A percentile compares a stretch with the other conserved stretches of the same genome.
Evolutionary conservation across 2,888 invertebrate species (phyloP).

Genomic region (Hartigia nigra): DNA sequence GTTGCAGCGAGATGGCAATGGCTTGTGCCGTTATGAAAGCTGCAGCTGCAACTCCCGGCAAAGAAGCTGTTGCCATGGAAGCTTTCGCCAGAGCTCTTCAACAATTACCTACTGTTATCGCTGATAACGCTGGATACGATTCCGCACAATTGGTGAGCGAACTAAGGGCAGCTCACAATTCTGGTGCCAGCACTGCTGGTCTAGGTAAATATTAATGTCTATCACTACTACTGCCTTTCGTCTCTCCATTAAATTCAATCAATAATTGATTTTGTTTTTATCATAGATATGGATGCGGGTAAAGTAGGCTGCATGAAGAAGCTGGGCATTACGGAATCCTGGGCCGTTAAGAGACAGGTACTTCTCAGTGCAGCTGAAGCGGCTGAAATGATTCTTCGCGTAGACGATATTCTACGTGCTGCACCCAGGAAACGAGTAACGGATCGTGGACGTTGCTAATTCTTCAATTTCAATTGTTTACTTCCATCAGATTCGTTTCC

Average conservation of each 20-base stretch:
- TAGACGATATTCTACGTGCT: conserved; percentile 95
- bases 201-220: conserved; percentile 71
- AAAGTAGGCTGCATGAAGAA: conserved; percentile 89
- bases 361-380: conserved; percentile 95
- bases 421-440: conserved; percentile 89
- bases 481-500: conserved; percentile 8
- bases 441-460: conserved; percentile 88
- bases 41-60: conserved; percentile 91
- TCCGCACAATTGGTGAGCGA: conserved; percentile 94
- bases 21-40: conserved; percentile 88
- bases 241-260: background rate
- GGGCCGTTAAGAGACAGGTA: conserved; percentile 96
- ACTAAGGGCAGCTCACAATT: conserved; percentile 89
- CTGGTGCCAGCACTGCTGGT: conserved; percentile 81
- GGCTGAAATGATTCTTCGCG: conserved; percentile 98
- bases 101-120: conserved; percentile 93
- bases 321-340: conserved; percentile 96
- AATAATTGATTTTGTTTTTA: conserved; percentile 20
- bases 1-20: conserved; percentile 97
- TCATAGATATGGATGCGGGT: conserved; percentile 88
- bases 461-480: conserved; percentile 16
- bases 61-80: conserved; percentile 97
- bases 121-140: conserved; percentile 99
- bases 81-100: conserved; percentile 91
- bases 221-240: background rate